Conservation (phyloP, 2,113 vertebrate species). For the Gulo gulo region DNA sequence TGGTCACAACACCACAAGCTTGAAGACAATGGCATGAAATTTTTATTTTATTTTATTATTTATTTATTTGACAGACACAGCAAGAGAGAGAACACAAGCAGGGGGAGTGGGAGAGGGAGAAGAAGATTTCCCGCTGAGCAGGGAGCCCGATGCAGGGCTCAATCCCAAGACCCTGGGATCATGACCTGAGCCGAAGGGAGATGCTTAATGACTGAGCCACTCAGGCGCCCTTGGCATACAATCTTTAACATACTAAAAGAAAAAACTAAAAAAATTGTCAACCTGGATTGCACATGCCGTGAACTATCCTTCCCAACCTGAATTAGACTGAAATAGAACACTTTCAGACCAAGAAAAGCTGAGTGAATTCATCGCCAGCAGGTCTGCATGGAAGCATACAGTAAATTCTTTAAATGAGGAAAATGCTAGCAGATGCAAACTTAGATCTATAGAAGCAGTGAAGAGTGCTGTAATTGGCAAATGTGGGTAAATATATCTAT, state of each 20-base stretch:
- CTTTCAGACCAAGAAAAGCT: background rate
- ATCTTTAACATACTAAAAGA: background rate
- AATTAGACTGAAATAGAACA: background rate
- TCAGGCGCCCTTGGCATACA: background rate
- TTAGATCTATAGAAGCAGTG: background rate
- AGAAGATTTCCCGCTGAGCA: too few species aligned
- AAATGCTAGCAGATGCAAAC: background rate
- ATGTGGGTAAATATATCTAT: background rate
- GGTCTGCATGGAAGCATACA: too few species aligned
- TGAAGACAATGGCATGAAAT: background rate
- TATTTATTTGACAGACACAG: too few species aligned
- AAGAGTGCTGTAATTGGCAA: background rate
- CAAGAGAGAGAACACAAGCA: too few species aligned
- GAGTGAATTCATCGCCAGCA: too few species aligned
- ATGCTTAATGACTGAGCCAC: too few species aligned
- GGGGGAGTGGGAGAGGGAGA: too few species aligned
- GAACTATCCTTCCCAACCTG: background rate
- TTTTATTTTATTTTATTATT: too few species aligned
- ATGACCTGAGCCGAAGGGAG: too few species aligned
- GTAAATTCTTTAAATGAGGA: background rate
- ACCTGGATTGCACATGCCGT: too few species aligned
- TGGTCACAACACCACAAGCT: background rate
- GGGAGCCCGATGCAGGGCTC: too few species aligned
- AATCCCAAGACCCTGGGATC: too few species aligned
- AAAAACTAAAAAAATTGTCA: background rate